Conservation (phyloP, 2,797 vertebrate genomes). For the Tokudaia muenninki region DNA sequence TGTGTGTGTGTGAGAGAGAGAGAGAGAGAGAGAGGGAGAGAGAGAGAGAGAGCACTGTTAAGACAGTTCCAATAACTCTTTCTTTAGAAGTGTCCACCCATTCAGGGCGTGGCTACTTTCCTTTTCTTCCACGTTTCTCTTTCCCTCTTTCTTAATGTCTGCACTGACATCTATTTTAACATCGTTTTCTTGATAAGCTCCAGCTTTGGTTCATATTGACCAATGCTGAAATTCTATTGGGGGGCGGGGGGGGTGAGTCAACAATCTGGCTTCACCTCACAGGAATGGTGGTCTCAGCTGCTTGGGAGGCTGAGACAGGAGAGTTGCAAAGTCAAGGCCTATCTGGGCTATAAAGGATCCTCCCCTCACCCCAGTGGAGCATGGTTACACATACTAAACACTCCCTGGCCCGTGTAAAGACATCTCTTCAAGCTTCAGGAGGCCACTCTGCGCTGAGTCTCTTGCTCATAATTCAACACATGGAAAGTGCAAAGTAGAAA, state of each 20-base stretch:
- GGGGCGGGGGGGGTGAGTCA: background rate
- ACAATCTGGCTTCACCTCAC: background rate
- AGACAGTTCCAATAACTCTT: background rate
- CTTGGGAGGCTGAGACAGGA: background rate
- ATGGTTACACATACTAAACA: too few relatives aligned
- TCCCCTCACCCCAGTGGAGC: background rate
- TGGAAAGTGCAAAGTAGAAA: background rate
- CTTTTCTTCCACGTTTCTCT: background rate
- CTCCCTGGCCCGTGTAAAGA: background rate
- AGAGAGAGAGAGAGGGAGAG: too few relatives aligned
- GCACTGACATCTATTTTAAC: background rate
- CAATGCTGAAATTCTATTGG: background rate
- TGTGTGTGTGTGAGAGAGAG: too few relatives aligned
- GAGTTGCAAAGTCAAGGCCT: background rate
- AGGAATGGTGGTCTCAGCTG: background rate
- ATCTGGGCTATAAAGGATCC: background rate
- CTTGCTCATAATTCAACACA: background rate
- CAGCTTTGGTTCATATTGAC: background rate
- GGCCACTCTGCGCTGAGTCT: background rate
- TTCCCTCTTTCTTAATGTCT: background rate
- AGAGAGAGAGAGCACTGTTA: background rate
- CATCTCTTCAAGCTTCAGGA: background rate
- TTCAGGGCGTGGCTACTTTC: background rate
- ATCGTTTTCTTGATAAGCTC: background rate
- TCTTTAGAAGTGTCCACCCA: background rate